Evolutionary conservation across 2,113 vertebrate genomes (phyloP).

Genomic region (Benthochromis sp.): DNA sequence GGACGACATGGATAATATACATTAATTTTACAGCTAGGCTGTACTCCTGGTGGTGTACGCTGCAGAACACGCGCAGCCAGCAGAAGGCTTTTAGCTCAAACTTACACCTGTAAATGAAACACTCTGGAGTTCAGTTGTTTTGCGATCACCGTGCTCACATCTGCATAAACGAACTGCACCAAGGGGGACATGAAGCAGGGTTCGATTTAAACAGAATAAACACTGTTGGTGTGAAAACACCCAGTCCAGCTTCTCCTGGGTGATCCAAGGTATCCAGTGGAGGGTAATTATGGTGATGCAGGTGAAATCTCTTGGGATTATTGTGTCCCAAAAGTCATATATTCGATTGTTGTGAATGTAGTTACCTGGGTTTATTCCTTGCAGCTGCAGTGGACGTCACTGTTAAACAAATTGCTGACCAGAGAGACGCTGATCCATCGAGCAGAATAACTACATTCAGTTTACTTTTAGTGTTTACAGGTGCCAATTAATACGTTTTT

Average conservation of each 20-base stretch:
- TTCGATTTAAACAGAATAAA: neutral
- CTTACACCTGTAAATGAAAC: neutral
- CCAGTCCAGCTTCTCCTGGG: neutral
- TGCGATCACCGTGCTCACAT: fast-evolving
- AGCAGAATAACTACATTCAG: neutral
- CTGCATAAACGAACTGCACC: neutral
- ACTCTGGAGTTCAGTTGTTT: neutral
- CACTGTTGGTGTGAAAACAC: neutral
- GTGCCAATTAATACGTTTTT: neutral
- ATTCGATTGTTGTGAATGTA: fast-evolving
- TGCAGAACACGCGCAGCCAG: fast-evolving
- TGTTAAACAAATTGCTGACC: neutral
- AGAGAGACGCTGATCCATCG: neutral
- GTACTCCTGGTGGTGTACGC: neutral
- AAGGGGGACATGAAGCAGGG: too few species aligned
- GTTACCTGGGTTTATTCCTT: neutral
- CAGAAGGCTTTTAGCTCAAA: neutral
- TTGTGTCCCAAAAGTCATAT: neutral
- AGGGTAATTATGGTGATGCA: neutral
- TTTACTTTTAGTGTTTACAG: neutral
- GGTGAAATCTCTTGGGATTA: neutral
- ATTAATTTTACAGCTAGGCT: neutral
- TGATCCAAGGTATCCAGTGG: neutral
- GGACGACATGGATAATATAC: neutral
- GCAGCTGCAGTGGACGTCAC: neutral